A percentile compares a stretch with the other conserved stretches of the same genome.
phyloP scores from a whole-genome alignment of 1,140 invertebrate genomes.

The Drosophila jambulina region DNA sequence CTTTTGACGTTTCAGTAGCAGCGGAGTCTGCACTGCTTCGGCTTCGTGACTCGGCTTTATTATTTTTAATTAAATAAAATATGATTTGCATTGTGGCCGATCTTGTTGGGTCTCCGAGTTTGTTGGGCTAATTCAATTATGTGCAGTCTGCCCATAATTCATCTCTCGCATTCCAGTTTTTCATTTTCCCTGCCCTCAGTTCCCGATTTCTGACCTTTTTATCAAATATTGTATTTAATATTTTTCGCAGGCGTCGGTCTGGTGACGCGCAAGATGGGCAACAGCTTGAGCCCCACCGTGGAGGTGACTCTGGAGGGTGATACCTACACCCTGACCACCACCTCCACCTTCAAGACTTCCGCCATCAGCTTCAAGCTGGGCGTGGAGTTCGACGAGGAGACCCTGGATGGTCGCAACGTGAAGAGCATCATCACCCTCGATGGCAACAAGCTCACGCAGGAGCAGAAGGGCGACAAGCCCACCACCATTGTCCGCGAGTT shows the following conservation, averaged over 20 bases:
- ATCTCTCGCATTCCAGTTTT: slow-evolving; percentile 13
- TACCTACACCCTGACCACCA: slow-evolving; percentile 90
- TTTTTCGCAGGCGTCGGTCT: slow-evolving; percentile 90
- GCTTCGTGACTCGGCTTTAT: slow-evolving; percentile 75
- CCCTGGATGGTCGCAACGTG: slow-evolving; percentile 93
- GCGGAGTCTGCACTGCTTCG: slow-evolving; percentile 37
- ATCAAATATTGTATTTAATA: slow-evolving; percentile 1
- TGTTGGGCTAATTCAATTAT: slow-evolving; percentile 76
- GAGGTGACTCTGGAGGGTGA: slow-evolving; percentile 89
- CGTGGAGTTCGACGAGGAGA: slow-evolving; percentile 94
- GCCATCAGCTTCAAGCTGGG: slow-evolving; percentile 92
- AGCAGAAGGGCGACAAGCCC: slow-evolving; percentile 89
- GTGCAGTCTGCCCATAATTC: slow-evolving; percentile 27
- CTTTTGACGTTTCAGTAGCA: slow-evolving; percentile 53
- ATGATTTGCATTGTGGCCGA: slow-evolving; percentile 77
- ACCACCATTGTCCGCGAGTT: slow-evolving; percentile 89
- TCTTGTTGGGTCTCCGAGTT: slow-evolving; percentile 60
- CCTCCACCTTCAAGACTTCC: slow-evolving; percentile 93
- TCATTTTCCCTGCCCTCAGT: background rate
- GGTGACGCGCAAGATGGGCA: slow-evolving; percentile 91
- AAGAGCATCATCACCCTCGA: slow-evolving; percentile 89
- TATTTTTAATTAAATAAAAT: slow-evolving; percentile 82
- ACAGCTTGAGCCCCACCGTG: slow-evolving; percentile 90
- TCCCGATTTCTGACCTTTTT: slow-evolving; percentile 8
- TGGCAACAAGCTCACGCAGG: slow-evolving; percentile 89